Conservation (phyloP, 2,888 invertebrate genomes). For the Napeogenes sylphis region DNA sequence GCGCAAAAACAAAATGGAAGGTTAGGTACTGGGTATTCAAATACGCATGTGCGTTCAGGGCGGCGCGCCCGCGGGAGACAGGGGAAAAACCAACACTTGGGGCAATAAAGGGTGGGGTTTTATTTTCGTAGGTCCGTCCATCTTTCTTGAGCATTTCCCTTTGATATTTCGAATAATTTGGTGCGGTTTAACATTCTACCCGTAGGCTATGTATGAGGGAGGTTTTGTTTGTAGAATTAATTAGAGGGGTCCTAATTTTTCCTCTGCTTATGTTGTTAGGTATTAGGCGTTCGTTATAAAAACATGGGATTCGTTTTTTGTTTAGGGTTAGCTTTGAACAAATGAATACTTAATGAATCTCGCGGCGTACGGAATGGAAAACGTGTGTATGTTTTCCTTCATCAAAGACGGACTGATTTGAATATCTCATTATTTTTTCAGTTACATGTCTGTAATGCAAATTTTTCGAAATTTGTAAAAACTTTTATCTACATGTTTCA, state of each 20-base stretch:
- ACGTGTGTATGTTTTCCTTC: conserved; percentile 32
- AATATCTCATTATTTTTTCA: conserved; percentile 29
- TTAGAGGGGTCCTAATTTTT: conserved; percentile 58
- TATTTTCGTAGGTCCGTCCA: conserved; percentile 47
- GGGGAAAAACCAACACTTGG: conserved; percentile 37
- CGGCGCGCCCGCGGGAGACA: conserved; percentile 35
- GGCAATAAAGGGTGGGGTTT: conserved; percentile 41
- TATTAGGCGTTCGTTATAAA: conserved; percentile 51
- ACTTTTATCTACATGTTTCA: conserved; percentile 5
- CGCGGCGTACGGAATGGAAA: conserved; percentile 34
- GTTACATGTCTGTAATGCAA: conserved; percentile 24
- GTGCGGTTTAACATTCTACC: conserved; percentile 42
- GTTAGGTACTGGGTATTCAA: conserved; percentile 58
- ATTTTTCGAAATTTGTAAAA: conserved; percentile 19
- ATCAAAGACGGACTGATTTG: conserved; percentile 33
- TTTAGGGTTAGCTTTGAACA: conserved; percentile 42
- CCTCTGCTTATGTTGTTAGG: conserved; percentile 39
- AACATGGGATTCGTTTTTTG: conserved; percentile 45
- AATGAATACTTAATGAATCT: conserved; percentile 56
- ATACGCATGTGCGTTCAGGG: conserved; percentile 71
- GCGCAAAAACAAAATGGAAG: conserved; percentile 73
- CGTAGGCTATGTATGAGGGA: conserved; percentile 32
- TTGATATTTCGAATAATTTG: conserved; percentile 45
- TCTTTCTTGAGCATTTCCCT: conserved; percentile 49
- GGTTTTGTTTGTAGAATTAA: conserved; percentile 61